Evolutionary conservation across 2,888 invertebrate genomes (phyloP), one percentile per base, ranked within the genome.

Genomic region (Leptinotarsa haldemani): DNA sequence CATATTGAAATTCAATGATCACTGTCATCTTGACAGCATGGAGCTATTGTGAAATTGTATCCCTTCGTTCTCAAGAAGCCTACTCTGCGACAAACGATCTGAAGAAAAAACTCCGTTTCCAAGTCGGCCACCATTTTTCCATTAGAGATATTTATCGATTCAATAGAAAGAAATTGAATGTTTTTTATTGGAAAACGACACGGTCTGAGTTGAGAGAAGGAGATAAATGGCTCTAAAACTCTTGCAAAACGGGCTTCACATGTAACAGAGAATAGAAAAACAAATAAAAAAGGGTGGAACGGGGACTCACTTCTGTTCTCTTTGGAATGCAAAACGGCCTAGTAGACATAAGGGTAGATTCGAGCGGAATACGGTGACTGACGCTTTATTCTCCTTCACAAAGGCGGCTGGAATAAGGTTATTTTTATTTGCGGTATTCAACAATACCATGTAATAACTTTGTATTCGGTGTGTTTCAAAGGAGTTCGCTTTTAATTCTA

Each of bases 191-290:
- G 65, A 46, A 69, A 75, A 74, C 75, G 78, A 69, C 79, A 77
- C 74, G 75, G 69, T 73, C 63, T 70, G 73, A 76, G 74, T 77
- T 74, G 78, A 79, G 76, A 77, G 75, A 68, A 76, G 73, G 78
- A 78, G 78, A 81, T 80, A 78, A 81, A 81, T 82, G 80, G 75
- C 76, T 78, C 78, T 75, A 76, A 78, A 80, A 78, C 74, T 75
- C 75, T 78, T 77, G 73, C 79, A 78, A 78, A 81, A 81, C 80
- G 79, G 80, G 77, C 76, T 79, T 79, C 78, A 78, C 78, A 80
- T 81, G 80, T 81, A 80, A 80, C 78, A 64, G 76, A 70, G 77
- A 79, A 78, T 74, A 71, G 78, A 77, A 80, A 73, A 80, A 80
- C 80, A 81, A 82, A 82, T 81, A 82, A 81, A 81, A 77, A 64